phyloP scores from a whole-genome alignment of 2,888 invertebrate genomes.

The Aspidiotus rigidus region DNA sequence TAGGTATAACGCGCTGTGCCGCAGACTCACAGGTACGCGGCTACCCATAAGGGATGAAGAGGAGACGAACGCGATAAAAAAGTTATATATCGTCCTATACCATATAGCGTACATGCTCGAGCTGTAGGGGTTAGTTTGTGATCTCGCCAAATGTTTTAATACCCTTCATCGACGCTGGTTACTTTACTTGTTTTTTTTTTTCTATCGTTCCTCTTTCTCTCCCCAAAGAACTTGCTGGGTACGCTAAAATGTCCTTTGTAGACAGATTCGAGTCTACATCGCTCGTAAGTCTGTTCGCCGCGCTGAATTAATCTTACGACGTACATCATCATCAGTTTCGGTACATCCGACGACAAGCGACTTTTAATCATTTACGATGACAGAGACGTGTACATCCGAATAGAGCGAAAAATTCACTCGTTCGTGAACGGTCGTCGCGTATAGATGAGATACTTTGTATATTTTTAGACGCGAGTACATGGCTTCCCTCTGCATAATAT shows the following conservation, averaged over 20 bases:
- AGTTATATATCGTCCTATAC: slow-evolving; percentile 14
- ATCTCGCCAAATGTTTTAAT: slow-evolving; percentile 29
- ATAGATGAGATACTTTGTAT: too few relatives aligned
- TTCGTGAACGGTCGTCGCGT: neutral
- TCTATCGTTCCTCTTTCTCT: too few relatives aligned
- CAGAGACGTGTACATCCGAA: neutral
- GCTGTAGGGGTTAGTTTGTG: slow-evolving; percentile 27
- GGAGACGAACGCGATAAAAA: neutral
- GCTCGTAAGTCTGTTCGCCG: too few relatives aligned
- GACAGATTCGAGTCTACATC: too few relatives aligned
- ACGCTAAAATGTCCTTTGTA: neutral
- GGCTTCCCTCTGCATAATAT: too few relatives aligned
- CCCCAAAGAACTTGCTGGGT: neutral
- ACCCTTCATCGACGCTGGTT: slow-evolving; percentile 20
- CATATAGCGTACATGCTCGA: slow-evolving; percentile 9
- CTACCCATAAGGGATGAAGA: slow-evolving; percentile 19
- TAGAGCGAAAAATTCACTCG: neutral
- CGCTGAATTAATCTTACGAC: too few relatives aligned
- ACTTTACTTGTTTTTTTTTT: neutral
- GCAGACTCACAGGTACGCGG: slow-evolving; percentile 17
- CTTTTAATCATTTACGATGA: neutral
- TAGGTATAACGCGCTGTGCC: neutral
- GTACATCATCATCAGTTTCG: too few relatives aligned
- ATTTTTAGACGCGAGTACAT: too few relatives aligned
- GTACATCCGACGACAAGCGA: neutral